Percentiles rank a stretch among this genome's conserved stretches.
Evolutionary conservation across 2,888 invertebrate species (phyloP).

Genomic region (Amphipoea oculea): DNA sequence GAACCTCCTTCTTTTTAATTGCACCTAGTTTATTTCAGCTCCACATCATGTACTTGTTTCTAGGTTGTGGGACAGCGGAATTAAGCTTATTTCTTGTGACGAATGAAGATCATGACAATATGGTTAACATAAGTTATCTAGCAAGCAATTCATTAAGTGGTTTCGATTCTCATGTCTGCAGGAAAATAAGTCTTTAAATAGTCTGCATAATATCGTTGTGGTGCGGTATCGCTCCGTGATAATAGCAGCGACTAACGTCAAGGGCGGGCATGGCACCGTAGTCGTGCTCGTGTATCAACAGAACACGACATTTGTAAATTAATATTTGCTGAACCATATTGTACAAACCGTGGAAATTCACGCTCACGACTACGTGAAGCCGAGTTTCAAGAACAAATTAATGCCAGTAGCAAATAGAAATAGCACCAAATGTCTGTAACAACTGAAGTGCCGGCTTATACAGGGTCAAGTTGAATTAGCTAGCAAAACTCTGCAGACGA

Average conservation of each 20-base stretch:
- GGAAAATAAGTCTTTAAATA: neutral
- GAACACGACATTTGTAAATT: conserved; percentile 52
- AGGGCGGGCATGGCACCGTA: conserved; percentile 45
- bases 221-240: conserved; percentile 18
- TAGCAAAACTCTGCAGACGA: neutral
- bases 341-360: conserved; percentile 26
- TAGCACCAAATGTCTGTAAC: neutral
- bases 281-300: conserved; percentile 31
- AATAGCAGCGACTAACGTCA: conserved; percentile 25
- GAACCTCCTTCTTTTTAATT: neutral
- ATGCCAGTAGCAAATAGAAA: conserved; percentile 12
- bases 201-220: conserved; percentile 3
- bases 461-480: neutral
- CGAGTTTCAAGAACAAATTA: conserved; percentile 12
- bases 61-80: neutral
- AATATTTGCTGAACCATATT: conserved; percentile 53
- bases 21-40: neutral
- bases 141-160: neutral
- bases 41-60: neutral
- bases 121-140: neutral
- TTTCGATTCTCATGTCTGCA: neutral
- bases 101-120: neutral
- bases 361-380: conserved; percentile 15
- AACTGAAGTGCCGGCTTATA: neutral
- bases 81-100: neutral